phyloP scores from a whole-genome alignment of 35 echinoderm and acorn worm species.

The Holothuria glaberrima region DNA sequence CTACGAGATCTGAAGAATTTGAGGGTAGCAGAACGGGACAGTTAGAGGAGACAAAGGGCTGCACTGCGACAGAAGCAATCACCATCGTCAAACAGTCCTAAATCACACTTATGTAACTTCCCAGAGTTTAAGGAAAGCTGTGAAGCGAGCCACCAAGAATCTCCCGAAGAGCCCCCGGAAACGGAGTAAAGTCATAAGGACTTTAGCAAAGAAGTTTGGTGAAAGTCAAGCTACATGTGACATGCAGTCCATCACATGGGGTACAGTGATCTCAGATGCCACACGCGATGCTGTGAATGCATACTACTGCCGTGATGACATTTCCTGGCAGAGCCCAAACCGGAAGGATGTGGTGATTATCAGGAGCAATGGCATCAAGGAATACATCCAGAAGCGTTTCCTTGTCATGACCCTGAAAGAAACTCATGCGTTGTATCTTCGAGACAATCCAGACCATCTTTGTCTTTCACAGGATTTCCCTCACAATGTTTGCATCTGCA shows the following conservation, averaged over 20 bases:
- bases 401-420: conserved; percentile 54
- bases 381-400: conserved; percentile 30
- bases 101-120: too few species aligned
- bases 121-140: background rate
- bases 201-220: background rate
- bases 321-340: conserved; percentile 49
- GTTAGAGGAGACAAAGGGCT: too few species aligned
- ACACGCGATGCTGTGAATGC: too few species aligned
- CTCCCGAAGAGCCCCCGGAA: background rate
- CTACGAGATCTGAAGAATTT: too few species aligned
- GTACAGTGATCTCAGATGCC: too few species aligned
- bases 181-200: background rate
- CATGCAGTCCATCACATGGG: too few species aligned
- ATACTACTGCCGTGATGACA: conserved; percentile 35
- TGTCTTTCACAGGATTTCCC: conserved; percentile 32
- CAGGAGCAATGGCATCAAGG: conserved; percentile 13
- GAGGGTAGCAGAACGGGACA: too few species aligned
- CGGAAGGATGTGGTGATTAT: conserved; percentile 56
- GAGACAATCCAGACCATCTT: too few species aligned
- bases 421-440: too few species aligned
- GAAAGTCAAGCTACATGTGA: background rate
- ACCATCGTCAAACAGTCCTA: too few species aligned
- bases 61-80: too few species aligned
- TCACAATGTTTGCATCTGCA: conserved; percentile 58
- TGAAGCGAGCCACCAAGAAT: background rate